phyloP scores from a whole-genome alignment of 2,888 invertebrate genomes.

The Euspilapteryx auroguttella region DNA sequence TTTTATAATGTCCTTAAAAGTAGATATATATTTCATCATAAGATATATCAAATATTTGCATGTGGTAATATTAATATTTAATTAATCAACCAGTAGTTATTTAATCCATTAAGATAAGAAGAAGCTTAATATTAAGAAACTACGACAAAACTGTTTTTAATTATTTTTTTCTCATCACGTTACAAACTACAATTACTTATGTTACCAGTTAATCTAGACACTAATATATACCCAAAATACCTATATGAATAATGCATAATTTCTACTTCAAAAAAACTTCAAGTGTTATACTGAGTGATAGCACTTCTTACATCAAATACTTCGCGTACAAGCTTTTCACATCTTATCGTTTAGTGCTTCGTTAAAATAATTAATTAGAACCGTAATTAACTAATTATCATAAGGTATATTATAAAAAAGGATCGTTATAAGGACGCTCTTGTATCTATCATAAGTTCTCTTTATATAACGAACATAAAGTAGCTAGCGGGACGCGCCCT shows the following conservation, averaged over 20 bases:
- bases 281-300: conserved; percentile 42
- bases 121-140: conserved; percentile 62
- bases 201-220: conserved; percentile 58
- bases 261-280: conserved; percentile 53
- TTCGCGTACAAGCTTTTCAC: conserved; percentile 50
- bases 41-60: conserved; percentile 64
- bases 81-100: conserved; percentile 59
- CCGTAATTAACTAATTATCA: conserved; percentile 65
- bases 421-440: conserved; percentile 53
- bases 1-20: conserved; percentile 62
- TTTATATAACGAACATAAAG: conserved; percentile 54
- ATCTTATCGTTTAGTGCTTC: conserved; percentile 48
- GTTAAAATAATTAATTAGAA: conserved; percentile 59
- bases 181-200: conserved; percentile 60
- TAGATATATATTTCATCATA: conserved; percentile 64
- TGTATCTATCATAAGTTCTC: conserved; percentile 60
- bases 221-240: conserved; percentile 62
- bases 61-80: conserved; percentile 61
- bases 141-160: conserved; percentile 54
- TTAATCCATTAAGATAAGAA: conserved; percentile 60
- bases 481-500: conserved; percentile 10
- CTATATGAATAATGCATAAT: conserved; percentile 60
- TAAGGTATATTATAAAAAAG: conserved; percentile 43
- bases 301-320: conserved; percentile 50
- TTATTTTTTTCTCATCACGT: conserved; percentile 44